Conservation (phyloP, 2,797 vertebrate species). For the Lacerta bilineata region DNA sequence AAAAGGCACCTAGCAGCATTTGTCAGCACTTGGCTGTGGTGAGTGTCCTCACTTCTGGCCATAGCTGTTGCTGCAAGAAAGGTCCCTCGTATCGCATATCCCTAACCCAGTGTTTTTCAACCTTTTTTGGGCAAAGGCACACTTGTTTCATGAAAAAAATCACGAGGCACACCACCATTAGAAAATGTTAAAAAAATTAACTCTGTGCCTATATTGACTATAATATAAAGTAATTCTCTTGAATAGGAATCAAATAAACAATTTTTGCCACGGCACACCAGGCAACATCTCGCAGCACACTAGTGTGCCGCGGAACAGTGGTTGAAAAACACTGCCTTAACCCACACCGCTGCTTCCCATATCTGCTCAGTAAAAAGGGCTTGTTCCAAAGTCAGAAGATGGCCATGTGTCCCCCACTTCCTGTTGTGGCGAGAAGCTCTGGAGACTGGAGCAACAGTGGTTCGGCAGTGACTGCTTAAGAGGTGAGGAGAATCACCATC, state of each 20-base stretch:
- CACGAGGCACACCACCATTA: too few relatives aligned
- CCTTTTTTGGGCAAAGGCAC: too few relatives aligned
- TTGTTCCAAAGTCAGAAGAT: neutral
- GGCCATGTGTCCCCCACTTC: neutral
- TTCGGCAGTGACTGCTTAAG: neutral
- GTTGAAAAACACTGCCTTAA: too few relatives aligned
- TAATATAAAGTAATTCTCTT: too few relatives aligned
- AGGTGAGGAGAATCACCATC: neutral
- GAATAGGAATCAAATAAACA: too few relatives aligned
- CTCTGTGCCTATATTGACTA: too few relatives aligned
- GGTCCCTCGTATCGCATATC: neutral
- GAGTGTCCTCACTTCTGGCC: neutral
- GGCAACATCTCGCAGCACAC: too few relatives aligned
- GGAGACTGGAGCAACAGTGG: neutral
- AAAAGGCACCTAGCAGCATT: neutral
- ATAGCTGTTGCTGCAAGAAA: constrained; percentile 13
- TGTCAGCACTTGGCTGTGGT: rapidly evolving
- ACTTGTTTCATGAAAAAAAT: too few relatives aligned
- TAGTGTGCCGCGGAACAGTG: too few relatives aligned
- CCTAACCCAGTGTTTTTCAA: too few relatives aligned
- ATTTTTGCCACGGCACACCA: too few relatives aligned
- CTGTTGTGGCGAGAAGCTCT: neutral
- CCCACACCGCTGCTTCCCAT: neutral
- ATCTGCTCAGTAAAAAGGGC: neutral
- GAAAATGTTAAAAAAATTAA: too few relatives aligned